Base-by-base conservation (phyloP, 2,113 vertebrate species). In the Nyctereutes procyonoides region DNA sequence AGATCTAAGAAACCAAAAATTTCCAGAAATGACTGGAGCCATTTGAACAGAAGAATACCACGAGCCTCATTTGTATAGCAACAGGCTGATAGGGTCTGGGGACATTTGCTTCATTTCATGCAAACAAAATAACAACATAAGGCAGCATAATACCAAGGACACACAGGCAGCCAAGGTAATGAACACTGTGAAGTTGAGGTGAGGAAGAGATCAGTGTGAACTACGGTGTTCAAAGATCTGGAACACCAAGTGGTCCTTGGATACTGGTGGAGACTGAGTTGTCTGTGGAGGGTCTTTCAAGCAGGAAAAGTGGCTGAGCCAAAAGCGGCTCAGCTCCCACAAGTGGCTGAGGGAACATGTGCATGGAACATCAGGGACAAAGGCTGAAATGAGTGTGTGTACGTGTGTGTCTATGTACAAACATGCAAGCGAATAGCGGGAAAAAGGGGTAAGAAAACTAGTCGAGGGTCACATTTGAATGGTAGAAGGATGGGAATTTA, bases 381-480 rank as follows among this genome's bases (percentile, higher is more conserved):
- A 38, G 56, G 22, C 20, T 94, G 12, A 43, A 93, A 77, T 60
- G 26, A 9, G 22, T n/a, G 7, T n/a, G 14, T 2, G 1, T 26
- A 1, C 19, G 32, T 24, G 62, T 20, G 3, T 8, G 38, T 14
- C 16, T 53, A 8, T 26, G 3, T n/a, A 43, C 1, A 9, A 4
- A 0, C 19, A 24, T 24, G 1, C 53, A 58, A 83, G 63, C 7
- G 13, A 73, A 69, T 32, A 38, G 48, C 24, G 15, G 71, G 11
- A 2, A 12, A 58, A 97, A 13, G 13, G 73, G 3, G 97, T 97
- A 96, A 98, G 98, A 99, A 97, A 98, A 98, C 35, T 95, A 98
- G 22, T 43, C 24, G 11, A 1, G 60, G 63, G 8, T 77, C 53
- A 82, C 32, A 73, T 69, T 8, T 93, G 60, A 90, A 85, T 43